These are phyloP conservation scores for Lomographa bimaculata DNA, from an alignment of 2,888 invertebrate genomes.

Conservation along the genomic window DNA sequence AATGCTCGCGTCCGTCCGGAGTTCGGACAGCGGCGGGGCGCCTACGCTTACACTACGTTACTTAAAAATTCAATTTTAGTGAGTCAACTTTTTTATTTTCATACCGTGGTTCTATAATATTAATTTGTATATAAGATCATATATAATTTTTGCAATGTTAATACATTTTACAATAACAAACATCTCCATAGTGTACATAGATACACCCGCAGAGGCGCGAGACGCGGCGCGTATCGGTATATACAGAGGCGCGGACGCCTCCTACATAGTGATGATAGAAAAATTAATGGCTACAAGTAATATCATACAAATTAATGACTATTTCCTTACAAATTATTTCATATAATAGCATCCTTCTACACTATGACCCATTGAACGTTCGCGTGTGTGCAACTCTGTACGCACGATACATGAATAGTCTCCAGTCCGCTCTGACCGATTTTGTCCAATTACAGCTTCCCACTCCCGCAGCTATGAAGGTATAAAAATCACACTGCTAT, in stretches of 20 bases:
- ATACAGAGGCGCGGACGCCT: constrained; percentile 60
- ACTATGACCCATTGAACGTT: constrained; percentile 73
- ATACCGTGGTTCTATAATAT: constrained; percentile 83
- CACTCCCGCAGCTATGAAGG: constrained; percentile 74
- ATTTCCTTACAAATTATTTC: constrained; percentile 83
- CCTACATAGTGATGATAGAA: constrained; percentile 74
- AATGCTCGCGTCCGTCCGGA: constrained; percentile 21
- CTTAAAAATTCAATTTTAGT: constrained; percentile 79
- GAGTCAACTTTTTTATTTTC: constrained; percentile 82
- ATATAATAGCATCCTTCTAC: constrained; percentile 82
- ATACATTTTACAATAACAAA: constrained; percentile 83
- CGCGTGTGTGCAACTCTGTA: constrained; percentile 59
- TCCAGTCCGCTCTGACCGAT: constrained; percentile 71
- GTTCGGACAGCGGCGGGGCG: constrained; percentile 41
- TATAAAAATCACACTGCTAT: constrained; percentile 81
- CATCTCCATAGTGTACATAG: constrained; percentile 80
- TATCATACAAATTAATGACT: constrained; percentile 84
- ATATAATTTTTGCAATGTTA: constrained; percentile 83
- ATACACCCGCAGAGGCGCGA: constrained; percentile 61
- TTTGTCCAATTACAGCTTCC: constrained; percentile 66
- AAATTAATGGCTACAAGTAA: constrained; percentile 81
- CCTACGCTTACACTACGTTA: constrained; percentile 63
- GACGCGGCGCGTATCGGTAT: constrained; percentile 57
- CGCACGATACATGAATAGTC: constrained; percentile 66
- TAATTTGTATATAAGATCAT: constrained; percentile 83